A percentile compares a stretch with the other conserved stretches of the same genome.
Conservation (phyloP, 2,113 vertebrate genomes). For the Pteronura brasiliensis region DNA sequence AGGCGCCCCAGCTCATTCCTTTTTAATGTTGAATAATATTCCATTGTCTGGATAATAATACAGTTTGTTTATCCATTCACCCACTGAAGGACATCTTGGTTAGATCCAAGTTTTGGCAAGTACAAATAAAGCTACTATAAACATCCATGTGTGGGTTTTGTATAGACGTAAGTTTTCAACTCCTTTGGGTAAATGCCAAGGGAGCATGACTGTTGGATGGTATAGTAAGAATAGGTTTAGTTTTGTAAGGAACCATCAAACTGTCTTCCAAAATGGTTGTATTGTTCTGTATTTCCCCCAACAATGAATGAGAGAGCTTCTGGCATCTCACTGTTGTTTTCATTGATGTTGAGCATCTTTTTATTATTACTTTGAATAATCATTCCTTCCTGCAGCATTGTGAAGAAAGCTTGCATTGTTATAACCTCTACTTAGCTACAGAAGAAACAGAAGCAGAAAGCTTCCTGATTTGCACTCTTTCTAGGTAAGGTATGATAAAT, state of each 20-base stretch:
- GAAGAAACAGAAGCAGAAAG: not conserved
- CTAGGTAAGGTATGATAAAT: not conserved
- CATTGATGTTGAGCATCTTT: not conserved
- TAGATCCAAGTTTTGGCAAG: not conserved
- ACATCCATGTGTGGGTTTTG: not conserved
- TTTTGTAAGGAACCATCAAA: not conserved
- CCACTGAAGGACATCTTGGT: not conserved
- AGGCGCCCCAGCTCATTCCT: not conserved
- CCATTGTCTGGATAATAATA: not conserved
- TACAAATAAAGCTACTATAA: not conserved
- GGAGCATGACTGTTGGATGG: not conserved
- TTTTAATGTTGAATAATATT: not conserved
- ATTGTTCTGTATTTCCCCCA: not conserved
- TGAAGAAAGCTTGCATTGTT: not conserved
- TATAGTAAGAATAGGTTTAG: not conserved
- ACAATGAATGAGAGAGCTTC: not conserved
- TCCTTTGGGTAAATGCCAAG: not conserved
- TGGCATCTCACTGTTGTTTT: not conserved
- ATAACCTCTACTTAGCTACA: not conserved
- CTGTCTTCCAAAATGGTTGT: not conserved
- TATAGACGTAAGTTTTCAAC: not conserved
- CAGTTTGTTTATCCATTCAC: not conserved
- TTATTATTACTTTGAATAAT: not conserved
- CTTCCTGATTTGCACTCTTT: not conserved
- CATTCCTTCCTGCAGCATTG: not conserved